These are phyloP conservation scores for Tigriopus californicus DNA, from an alignment of 2,888 invertebrate genomes.

Conservation along the genomic window DNA sequence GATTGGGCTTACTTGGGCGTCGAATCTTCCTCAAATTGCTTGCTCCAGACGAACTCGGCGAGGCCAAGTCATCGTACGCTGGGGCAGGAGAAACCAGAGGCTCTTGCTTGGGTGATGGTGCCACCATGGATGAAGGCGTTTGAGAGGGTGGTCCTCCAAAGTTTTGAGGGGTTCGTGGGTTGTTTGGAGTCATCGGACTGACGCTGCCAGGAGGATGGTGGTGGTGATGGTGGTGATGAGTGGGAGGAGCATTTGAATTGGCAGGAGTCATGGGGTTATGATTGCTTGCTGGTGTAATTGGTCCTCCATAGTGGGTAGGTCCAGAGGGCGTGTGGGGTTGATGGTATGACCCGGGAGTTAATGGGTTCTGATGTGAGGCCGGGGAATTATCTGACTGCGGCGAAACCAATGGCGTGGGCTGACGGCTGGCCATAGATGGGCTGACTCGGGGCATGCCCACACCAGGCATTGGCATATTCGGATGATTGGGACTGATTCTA, in stretches of 20 bases:
- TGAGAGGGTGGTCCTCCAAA: neutral
- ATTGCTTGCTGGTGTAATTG: neutral
- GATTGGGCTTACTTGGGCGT: slow-evolving; percentile 1
- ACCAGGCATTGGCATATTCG: slow-evolving; percentile 11
- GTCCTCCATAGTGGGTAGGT: neutral
- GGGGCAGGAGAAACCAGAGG: neutral
- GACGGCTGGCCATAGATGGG: neutral
- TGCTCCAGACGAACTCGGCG: neutral
- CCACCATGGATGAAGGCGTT: neutral
- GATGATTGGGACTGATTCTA: neutral
- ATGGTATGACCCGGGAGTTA: neutral
- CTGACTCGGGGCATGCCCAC: slow-evolving; percentile 12
- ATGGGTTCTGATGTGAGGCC: neutral
- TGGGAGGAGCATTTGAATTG: neutral
- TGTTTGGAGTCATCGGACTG: slow-evolving; percentile 1
- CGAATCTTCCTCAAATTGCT: slow-evolving; percentile 1
- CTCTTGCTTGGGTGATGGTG: neutral
- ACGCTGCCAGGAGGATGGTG: neutral
- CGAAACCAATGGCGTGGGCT: slow-evolving; percentile 3
- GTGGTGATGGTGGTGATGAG: neutral
- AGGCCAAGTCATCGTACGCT: neutral
- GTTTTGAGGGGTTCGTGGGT: neutral
- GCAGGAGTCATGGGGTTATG: slow-evolving; percentile 9
- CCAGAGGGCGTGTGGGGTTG: neutral
- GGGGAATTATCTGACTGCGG: slow-evolving; percentile 1